Percentiles rank a stretch among this genome's conserved stretches.
These are phyloP conservation scores for Trichopria drosophilae DNA, from an alignment of 2,888 invertebrate genomes.

Conservation along the genomic window DNA sequence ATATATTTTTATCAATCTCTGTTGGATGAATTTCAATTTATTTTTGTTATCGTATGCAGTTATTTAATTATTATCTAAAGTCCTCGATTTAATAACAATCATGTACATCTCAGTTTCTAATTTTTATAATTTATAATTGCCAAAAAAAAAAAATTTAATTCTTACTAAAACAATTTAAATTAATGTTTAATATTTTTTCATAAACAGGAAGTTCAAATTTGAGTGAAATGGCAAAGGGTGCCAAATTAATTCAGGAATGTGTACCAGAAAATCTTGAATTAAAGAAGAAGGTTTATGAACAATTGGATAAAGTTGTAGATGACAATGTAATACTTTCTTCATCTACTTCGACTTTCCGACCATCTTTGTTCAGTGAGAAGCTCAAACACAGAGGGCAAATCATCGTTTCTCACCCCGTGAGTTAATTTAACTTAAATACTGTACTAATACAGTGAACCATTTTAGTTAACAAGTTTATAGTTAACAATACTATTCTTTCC, in stretches of 20 bases:
- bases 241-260: constrained; percentile 88
- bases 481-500: too few species aligned
- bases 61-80: too few species aligned
- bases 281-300: constrained; percentile 77
- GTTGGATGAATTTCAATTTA: too few species aligned
- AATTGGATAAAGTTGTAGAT: constrained; percentile 78
- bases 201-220: constrained; percentile 70
- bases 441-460: too few species aligned
- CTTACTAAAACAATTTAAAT: too few species aligned
- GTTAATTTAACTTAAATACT: constrained; percentile 33
- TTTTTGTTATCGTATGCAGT: too few species aligned
- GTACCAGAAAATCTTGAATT: constrained; percentile 86
- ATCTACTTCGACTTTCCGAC: constrained; percentile 90
- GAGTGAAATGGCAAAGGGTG: constrained; percentile 72
- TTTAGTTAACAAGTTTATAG: too few species aligned
- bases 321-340: constrained; percentile 82
- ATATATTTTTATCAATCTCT: too few species aligned
- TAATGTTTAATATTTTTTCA: too few species aligned
- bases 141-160: neutral
- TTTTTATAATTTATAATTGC: neutral
- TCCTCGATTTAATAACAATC: constrained; percentile 1
- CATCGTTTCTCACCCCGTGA: constrained; percentile 86
- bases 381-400: constrained; percentile 73
- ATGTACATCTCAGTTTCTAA: neutral
- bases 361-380: constrained; percentile 82